Base-by-base conservation (phyloP, 1,140 invertebrate genomes). In the Neodiprion fabricii region DNA sequence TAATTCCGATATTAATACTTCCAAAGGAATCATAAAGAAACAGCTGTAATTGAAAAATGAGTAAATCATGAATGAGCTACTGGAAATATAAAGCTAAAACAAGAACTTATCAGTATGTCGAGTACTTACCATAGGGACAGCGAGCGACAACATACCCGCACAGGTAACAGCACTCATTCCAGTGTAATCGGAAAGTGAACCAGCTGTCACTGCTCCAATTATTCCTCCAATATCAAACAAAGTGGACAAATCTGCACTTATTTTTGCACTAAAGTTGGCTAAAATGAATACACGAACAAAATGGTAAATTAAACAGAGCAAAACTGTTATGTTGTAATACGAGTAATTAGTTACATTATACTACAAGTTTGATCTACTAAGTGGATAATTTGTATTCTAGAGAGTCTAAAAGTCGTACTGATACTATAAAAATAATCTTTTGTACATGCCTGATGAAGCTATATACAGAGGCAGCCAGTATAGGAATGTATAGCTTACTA, bases 391-490 rank as follows among this genome's bases (percentile, higher is more conserved):
- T 68, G 69, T 11, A 8, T 28, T 71, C 71, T 12, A 8, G 28
- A 3, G 17, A 67, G 69, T 72, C 11, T 70, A 76, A 48, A 53
- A 49, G 28, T 40, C 5, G 28, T 40, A 70, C 50, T 72, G 53
- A 65, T 10, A 67, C 11, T 53, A 3, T 17, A 66, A 14, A 72
- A 65, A 49, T 67, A 67, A 11, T 11, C 8, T 67, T 69, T 9
- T 40, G 72, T 80, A 91, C 92, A 94, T 85, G 98, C 96, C 95
- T 75, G 95, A 95, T 72, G 90, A 89, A 70, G 93, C 92, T 72
- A 99, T 96, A 80, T 98, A 99, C 14, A 94, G 87, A 68, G 98
- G 98, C 77, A 99, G 89, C 97, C 98, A 99, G 85, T 95, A 99
- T 11, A 99, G 91, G 88, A 99, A 99, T 73, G 97, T 99, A 84